Percentiles rank a stretch among this genome's conserved stretches.
Conservation (phyloP, 2,888 invertebrate species). For the Hanleya hanleyi region DNA sequence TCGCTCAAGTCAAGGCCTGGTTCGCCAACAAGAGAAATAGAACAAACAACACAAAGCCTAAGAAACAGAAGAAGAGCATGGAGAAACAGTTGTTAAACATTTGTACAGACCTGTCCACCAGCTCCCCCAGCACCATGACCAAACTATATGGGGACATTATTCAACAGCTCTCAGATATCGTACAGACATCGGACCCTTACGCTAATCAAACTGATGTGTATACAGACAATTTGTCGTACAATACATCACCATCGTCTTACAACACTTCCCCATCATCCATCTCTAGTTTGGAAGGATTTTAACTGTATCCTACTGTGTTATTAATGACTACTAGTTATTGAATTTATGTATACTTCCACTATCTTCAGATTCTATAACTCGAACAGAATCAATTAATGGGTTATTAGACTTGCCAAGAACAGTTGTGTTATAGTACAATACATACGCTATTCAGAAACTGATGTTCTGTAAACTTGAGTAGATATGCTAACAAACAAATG, state of each 20-base stretch:
- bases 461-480: too few species aligned
- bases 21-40: slow-evolving; percentile 69
- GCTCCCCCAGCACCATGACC: slow-evolving; percentile 23
- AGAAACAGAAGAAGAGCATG: slow-evolving; percentile 56
- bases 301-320: too few species aligned
- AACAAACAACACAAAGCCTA: slow-evolving; percentile 66
- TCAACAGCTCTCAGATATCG: slow-evolving; percentile 52
- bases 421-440: too few species aligned
- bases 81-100: slow-evolving; percentile 51
- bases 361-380: too few species aligned
- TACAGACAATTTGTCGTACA: background rate
- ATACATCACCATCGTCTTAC: background rate
- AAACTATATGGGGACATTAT: slow-evolving; percentile 53
- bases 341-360: too few species aligned
- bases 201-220: background rate
- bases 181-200: slow-evolving; percentile 13
- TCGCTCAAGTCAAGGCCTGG: slow-evolving; percentile 68
- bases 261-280: background rate
- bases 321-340: too few species aligned
- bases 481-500: too few species aligned
- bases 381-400: too few species aligned
- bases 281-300: background rate
- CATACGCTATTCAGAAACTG: too few species aligned
- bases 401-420: too few species aligned
- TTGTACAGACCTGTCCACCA: slow-evolving; percentile 43